Conservation (phyloP, 2,113 vertebrate species). For the Mesocricetus auratus region DNA sequence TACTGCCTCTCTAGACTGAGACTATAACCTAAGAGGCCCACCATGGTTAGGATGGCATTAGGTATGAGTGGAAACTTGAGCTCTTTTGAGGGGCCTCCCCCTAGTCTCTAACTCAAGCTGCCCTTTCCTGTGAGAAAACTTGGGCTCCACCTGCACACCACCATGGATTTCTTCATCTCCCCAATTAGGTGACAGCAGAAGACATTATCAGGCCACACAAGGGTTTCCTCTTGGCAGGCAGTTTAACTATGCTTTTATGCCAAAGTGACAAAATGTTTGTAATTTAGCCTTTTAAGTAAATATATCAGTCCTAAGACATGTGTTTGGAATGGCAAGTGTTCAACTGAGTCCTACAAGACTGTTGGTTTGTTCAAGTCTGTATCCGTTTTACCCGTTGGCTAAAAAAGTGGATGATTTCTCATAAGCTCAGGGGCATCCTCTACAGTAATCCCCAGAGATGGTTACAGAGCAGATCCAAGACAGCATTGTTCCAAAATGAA, state of each 20-base stretch:
- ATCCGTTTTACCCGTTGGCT: background rate
- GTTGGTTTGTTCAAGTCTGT: background rate
- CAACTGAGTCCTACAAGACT: background rate
- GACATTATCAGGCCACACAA: background rate
- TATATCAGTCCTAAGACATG: background rate
- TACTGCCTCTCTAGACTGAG: background rate
- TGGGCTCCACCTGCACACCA: background rate
- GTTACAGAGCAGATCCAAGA: background rate
- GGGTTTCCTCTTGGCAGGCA: background rate
- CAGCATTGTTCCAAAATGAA: background rate
- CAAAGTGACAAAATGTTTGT: background rate
- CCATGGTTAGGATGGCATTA: rapidly evolving
- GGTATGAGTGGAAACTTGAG: background rate
- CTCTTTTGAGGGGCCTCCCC: background rate
- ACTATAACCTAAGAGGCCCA: background rate
- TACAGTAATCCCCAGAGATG: background rate
- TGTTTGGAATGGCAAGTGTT: constrained; percentile 31
- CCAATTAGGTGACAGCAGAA: background rate
- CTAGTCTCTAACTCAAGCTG: background rate
- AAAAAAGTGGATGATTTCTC: background rate
- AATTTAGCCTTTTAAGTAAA: background rate
- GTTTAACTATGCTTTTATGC: background rate
- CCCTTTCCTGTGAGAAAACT: too few relatives aligned
- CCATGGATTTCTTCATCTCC: background rate
- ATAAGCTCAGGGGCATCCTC: background rate